Evolutionary conservation across 2,797 vertebrate species (phyloP).

Genomic region (Enteromius fasciolatus): DNA sequence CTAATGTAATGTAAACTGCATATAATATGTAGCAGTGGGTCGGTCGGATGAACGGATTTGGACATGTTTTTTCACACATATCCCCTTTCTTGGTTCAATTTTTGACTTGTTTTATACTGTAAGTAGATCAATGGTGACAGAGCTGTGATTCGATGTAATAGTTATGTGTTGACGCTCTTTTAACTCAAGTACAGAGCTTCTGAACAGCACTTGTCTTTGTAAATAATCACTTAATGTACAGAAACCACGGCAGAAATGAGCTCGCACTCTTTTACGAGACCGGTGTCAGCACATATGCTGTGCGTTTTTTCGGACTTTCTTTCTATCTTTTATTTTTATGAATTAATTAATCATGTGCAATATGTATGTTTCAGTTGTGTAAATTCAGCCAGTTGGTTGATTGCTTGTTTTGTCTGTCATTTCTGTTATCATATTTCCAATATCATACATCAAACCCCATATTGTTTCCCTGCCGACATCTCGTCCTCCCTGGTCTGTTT

Average conservation of each 20-base stretch:
- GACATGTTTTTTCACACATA: slow-evolving; percentile 44
- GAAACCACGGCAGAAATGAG: slow-evolving; percentile 38
- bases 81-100: slow-evolving; percentile 29
- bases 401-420: slow-evolving; percentile 37
- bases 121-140: slow-evolving; percentile 31
- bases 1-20: slow-evolving; percentile 34
- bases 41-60: slow-evolving; percentile 33
- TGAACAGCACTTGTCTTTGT: slow-evolving; percentile 59
- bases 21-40: slow-evolving; percentile 35
- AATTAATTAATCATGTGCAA: slow-evolving; percentile 73
- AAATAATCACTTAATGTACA: slow-evolving; percentile 56
- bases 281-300: slow-evolving; percentile 48
- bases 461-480: slow-evolving; percentile 56
- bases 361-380: slow-evolving; percentile 73
- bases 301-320: slow-evolving; percentile 19
- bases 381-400: slow-evolving; percentile 61
- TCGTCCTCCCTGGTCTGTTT: slow-evolving; percentile 66
- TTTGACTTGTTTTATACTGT: slow-evolving; percentile 50
- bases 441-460: slow-evolving; percentile 60
- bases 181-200: slow-evolving; percentile 46
- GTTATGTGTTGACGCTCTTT: slow-evolving; percentile 37
- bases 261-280: slow-evolving; percentile 31
- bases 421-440: slow-evolving; percentile 50
- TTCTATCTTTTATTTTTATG: slow-evolving; percentile 56
- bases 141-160: slow-evolving; percentile 40